phyloP scores from a whole-genome alignment of 2,113 vertebrate species.

The Nothocercus nigrocapillus region DNA sequence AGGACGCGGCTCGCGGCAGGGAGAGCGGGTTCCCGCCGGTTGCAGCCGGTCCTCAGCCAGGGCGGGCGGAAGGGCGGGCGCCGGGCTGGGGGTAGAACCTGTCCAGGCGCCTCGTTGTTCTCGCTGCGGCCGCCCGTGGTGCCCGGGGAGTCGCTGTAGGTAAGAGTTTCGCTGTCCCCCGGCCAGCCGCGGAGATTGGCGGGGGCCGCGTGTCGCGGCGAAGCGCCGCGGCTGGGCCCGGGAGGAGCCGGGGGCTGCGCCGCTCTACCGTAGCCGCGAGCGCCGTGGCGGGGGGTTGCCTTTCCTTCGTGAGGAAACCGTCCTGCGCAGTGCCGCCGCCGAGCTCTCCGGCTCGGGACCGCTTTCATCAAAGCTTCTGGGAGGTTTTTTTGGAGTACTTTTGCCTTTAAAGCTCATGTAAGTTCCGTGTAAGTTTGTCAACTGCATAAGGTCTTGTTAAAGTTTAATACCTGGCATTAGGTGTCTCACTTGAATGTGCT shows the following conservation, averaged over 20 bases:
- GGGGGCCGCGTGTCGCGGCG: no score
- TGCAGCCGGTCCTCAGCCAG: neutral
- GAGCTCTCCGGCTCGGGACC: fast-evolving
- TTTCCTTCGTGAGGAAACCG: neutral
- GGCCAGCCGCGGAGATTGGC: no score
- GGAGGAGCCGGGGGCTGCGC: fast-evolving
- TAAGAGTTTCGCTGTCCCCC: neutral
- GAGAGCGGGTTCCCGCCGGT: fast-evolving
- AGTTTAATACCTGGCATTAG: fast-evolving
- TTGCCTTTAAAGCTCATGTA: no score
- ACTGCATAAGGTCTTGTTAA: fast-evolving
- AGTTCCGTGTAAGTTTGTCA: fast-evolving
- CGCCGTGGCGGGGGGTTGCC: no score
- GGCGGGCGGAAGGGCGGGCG: neutral
- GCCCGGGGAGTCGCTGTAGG: neutral
- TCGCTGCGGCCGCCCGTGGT: fast-evolving
- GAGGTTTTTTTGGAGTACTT: neutral
- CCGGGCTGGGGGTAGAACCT: neutral
- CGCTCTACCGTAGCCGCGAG: neutral
- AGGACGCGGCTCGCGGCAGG: neutral
- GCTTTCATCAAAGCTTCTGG: fast-evolving
- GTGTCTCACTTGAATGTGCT: fast-evolving
- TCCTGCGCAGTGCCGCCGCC: fast-evolving
- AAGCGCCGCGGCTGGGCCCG: neutral
- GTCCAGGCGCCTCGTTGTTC: fast-evolving